Percentiles rank a stretch among this genome's conserved stretches.
Evolutionary conservation across 2,113 vertebrate genomes (phyloP).

Genomic region (Cranoglanis bouderius): DNA sequence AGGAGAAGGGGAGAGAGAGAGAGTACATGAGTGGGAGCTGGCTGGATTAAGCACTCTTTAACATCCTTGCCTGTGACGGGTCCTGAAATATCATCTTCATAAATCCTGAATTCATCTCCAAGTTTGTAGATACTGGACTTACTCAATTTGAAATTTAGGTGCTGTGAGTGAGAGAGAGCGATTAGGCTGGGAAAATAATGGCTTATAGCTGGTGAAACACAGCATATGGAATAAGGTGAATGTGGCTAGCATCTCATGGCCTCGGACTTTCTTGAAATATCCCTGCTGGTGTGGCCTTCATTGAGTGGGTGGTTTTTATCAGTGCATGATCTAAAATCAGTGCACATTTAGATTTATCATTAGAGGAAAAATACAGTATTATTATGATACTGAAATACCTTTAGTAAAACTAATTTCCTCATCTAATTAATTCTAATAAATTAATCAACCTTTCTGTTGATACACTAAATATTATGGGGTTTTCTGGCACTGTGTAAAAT

Average conservation of each 20-base stretch:
- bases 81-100: conserved; percentile 73
- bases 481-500: neutral
- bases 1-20: conserved; percentile 61
- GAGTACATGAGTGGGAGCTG: conserved; percentile 52
- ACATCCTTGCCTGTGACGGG: conserved; percentile 66
- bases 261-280: conserved; percentile 77
- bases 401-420: neutral
- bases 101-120: conserved; percentile 79
- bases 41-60: conserved; percentile 73
- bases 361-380: neutral
- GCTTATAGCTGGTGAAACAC: conserved; percentile 63
- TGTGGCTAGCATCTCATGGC: conserved; percentile 69
- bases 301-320: neutral
- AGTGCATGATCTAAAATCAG: neutral
- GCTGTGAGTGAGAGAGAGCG: conserved; percentile 49
- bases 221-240: conserved; percentile 63
- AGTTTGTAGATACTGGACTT: conserved; percentile 72
- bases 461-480: neutral
- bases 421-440: neutral
- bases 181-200: conserved; percentile 76
- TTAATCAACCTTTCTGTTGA: neutral
- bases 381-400: neutral
- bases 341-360: neutral
- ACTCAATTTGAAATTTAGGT: conserved; percentile 80
- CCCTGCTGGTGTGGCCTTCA: neutral